A percentile compares a stretch with the other conserved stretches of the same genome.
Conservation (phyloP, 2,113 vertebrate species). For the Prinia subflava region DNA sequence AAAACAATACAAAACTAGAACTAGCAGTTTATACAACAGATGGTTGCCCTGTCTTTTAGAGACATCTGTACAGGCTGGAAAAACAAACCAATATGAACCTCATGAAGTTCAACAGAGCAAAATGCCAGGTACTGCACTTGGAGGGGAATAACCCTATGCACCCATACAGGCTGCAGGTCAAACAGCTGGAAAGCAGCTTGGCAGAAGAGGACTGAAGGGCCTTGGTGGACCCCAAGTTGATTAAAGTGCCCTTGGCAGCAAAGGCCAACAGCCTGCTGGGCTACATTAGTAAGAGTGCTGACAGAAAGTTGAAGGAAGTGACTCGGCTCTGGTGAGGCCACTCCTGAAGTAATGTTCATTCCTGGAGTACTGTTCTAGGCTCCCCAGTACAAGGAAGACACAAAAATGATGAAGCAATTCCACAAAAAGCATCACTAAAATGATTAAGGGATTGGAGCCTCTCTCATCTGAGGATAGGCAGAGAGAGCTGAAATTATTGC, state of each 20-base stretch:
- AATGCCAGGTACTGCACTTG: not conserved
- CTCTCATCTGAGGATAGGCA: not conserved
- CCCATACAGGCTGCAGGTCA: not conserved
- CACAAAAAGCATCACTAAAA: not conserved
- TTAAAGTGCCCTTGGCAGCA: not conserved
- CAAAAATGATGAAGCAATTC: not conserved
- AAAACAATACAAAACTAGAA: not conserved
- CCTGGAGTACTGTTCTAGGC: not conserved
- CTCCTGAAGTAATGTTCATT: not conserved
- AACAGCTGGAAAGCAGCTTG: not conserved
- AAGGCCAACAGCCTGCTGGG: not conserved
- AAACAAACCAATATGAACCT: not conserved
- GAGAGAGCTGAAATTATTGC: not conserved
- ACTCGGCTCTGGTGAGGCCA: not conserved
- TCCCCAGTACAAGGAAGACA: not conserved
- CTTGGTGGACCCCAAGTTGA: not conserved
- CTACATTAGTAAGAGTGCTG: not conserved
- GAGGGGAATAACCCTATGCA: not conserved
- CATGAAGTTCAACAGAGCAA: not conserved
- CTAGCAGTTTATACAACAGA: not conserved
- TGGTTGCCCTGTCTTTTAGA: not conserved
- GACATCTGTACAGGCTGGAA: not conserved
- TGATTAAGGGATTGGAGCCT: not conserved
- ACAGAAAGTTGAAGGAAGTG: not conserved
- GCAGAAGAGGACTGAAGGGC: not conserved